A percentile compares a stretch with the other conserved stretches of the same genome.
Evolutionary conservation across 2,888 invertebrate genomes (phyloP).

Genomic region (Latrodectus hesperus): DNA sequence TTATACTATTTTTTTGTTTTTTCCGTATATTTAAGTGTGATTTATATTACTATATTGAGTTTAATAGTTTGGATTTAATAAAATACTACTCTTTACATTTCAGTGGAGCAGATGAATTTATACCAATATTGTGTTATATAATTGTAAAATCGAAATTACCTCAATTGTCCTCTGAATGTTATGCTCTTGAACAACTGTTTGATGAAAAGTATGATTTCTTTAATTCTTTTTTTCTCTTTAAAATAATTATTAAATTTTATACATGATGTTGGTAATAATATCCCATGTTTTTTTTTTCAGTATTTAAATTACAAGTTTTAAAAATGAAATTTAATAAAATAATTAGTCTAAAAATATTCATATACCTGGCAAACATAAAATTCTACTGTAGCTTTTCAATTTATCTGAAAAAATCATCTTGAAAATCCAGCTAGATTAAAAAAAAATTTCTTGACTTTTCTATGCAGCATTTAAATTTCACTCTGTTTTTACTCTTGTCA

Average conservation of each 20-base stretch:
- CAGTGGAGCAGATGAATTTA: slow-evolving; percentile 60
- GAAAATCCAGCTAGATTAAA: no score
- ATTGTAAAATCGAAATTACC: slow-evolving; percentile 38
- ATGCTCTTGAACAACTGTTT: slow-evolving; percentile 47
- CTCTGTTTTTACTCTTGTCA: no score
- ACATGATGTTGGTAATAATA: no score
- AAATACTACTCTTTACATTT: neutral
- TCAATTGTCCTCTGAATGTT: slow-evolving; percentile 48
- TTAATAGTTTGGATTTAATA: neutral
- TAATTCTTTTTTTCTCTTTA: no score
- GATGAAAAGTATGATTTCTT: slow-evolving; percentile 38
- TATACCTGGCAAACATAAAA: neutral
- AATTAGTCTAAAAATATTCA: neutral
- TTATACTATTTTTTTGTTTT: neutral
- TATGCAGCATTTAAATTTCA: no score
- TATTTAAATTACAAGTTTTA: neutral
- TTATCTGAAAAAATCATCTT: no score
- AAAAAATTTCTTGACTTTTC: no score
- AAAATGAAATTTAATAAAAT: neutral
- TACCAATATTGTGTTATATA: slow-evolving; percentile 49
- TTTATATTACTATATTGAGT: neutral
- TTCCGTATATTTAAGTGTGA: neutral
- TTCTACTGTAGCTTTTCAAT: no score
- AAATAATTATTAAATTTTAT: no score
- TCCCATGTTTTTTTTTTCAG: neutral